phyloP scores from a whole-genome alignment of 2,888 invertebrate species.

The Drosophila dives region DNA sequence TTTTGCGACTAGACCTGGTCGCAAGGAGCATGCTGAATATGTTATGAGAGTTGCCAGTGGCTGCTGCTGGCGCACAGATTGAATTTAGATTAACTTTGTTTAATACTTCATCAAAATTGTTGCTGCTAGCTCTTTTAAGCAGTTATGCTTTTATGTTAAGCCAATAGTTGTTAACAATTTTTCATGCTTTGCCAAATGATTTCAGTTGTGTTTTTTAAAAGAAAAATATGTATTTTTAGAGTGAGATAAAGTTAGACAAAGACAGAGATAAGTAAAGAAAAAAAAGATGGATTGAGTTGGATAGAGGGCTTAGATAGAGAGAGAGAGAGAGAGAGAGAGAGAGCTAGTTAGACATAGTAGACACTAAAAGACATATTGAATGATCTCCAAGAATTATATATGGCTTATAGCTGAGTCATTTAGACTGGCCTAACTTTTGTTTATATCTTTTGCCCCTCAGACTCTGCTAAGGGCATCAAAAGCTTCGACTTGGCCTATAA shows the following conservation, averaged over 20 bases:
- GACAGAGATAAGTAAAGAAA: background rate
- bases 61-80: conserved; percentile 6
- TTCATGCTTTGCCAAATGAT: background rate
- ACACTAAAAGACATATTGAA: background rate
- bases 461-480: conserved; percentile 24
- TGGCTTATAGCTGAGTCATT: background rate
- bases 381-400: background rate
- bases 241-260: background rate
- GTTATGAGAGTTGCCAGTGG: conserved; percentile 2
- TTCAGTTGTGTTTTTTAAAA: background rate
- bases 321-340: background rate
- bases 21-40: conserved; percentile 22
- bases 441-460: background rate
- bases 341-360: background rate
- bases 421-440: background rate
- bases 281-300: background rate
- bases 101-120: background rate
- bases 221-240: background rate
- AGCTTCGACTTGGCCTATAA: conserved; percentile 33
- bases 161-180: background rate
- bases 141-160: background rate
- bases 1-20: conserved; percentile 32
- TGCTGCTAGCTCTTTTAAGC: conserved; percentile 1
- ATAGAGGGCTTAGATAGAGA: background rate
- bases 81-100: conserved; percentile 5